A percentile compares a stretch with the other conserved stretches of the same genome.
Evolutionary conservation across 2,797 vertebrate species (phyloP).

Genomic region (Danio kyathit): DNA sequence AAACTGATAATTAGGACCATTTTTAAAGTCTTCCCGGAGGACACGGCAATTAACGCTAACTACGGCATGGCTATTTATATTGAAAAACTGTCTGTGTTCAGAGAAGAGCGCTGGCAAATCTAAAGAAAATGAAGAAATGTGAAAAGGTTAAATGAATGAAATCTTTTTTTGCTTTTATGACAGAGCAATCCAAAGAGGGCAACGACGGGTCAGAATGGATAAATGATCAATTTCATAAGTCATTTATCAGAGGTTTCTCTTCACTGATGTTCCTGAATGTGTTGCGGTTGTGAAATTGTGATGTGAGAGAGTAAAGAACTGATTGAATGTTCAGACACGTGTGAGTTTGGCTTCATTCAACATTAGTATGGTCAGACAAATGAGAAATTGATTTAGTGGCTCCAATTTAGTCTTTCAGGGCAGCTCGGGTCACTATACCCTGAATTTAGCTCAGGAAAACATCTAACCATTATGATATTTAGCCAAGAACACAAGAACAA

Average conservation of each 20-base stretch:
- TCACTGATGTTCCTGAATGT: conserved; percentile 3
- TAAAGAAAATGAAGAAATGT: not conserved
- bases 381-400: conserved; percentile 34
- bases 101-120: conserved; percentile 3
- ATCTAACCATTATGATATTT: not conserved
- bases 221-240: conserved; percentile 23
- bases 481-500: conserved; percentile 9
- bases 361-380: conserved; percentile 24
- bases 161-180: conserved; percentile 27
- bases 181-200: not conserved
- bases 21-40: conserved; percentile 40
- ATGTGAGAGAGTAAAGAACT: conserved; percentile 8
- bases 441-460: conserved; percentile 23
- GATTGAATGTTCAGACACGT: conserved; percentile 30
- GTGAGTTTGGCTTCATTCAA: conserved; percentile 23
- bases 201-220: conserved; percentile 14
- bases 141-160: conserved; percentile 25
- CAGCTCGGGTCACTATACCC: not conserved
- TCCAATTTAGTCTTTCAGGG: conserved; percentile 29
- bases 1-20: conserved; percentile 26
- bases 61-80: conserved; percentile 40
- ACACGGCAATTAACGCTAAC: conserved; percentile 42
- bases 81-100: conserved; percentile 25
- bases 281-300: not conserved
- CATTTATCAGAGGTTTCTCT: conserved; percentile 34